Percentiles rank a stretch among this genome's conserved stretches.
Conservation (phyloP, 2,888 invertebrate genomes). For the Hedya salicella region DNA sequence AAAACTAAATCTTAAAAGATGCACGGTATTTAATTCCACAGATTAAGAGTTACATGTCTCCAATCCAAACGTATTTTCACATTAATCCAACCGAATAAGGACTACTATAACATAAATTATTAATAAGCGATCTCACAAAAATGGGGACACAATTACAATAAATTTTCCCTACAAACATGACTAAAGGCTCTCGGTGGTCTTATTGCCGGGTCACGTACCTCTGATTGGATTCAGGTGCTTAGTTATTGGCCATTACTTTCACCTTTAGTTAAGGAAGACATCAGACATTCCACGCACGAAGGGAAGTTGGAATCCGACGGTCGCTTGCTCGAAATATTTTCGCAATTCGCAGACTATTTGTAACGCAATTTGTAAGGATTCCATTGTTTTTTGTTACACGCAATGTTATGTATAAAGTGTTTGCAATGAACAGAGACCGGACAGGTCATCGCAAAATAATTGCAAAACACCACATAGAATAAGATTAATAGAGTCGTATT, state of each 20-base stretch:
- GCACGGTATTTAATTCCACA: not conserved
- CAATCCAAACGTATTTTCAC: not conserved
- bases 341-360: conserved; percentile 53
- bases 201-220: conserved; percentile 50
- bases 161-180: conserved; percentile 10
- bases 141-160: conserved; percentile 24
- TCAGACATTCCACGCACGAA: conserved; percentile 66
- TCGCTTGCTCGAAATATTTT: conserved; percentile 58
- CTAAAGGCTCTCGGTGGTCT: conserved; percentile 1
- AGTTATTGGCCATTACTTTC: conserved; percentile 65
- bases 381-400: conserved; percentile 35
- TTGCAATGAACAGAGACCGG: no score
- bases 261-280: conserved; percentile 57
- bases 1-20: not conserved
- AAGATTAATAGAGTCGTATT: no score
- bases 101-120: conserved; percentile 9
- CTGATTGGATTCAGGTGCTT: conserved; percentile 51
- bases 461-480: no score
- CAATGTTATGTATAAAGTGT: not conserved
- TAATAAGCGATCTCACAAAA: conserved; percentile 21
- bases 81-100: conserved; percentile 14
- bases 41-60: conserved; percentile 1
- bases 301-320: conserved; percentile 59
- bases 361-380: conserved; percentile 41
- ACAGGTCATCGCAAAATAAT: no score